A percentile compares a stretch with the other conserved stretches of the same genome.
phyloP scores from a whole-genome alignment of 1,140 invertebrate species.

The Diuraphis noxia region DNA sequence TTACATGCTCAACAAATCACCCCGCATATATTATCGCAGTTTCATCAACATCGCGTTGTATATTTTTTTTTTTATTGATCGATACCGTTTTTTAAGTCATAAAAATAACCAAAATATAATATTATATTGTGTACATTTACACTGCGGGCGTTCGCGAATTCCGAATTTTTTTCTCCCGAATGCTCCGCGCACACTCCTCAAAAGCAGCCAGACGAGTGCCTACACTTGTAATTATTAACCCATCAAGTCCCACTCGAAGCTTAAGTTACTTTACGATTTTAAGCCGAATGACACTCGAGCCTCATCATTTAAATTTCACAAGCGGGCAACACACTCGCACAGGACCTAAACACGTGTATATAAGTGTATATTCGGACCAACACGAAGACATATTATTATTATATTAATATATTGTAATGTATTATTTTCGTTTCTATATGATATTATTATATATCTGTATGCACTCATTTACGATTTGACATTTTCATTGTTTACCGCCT shows the following conservation, averaged over 20 bases:
- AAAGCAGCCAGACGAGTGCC: not conserved
- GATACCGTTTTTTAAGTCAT: no score
- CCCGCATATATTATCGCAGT: no score
- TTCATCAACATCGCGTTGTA: no score
- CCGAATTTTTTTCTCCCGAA: not conserved
- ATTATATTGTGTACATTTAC: no score
- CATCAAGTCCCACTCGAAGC: not conserved
- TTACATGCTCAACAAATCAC: no score
- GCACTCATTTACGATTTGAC: not conserved
- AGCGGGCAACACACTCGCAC: not conserved
- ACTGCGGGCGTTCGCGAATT: not conserved
- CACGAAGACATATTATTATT: not conserved
- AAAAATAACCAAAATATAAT: no score
- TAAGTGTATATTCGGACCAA: not conserved
- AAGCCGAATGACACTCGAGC: not conserved
- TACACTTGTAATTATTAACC: conserved; percentile 17
- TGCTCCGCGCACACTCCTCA: not conserved
- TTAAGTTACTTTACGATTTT: not conserved
- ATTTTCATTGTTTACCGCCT: not conserved
- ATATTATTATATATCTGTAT: not conserved
- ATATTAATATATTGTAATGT: no score
- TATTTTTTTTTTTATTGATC: no score
- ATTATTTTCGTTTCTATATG: not conserved
- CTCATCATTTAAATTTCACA: not conserved
- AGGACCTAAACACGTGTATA: not conserved